phyloP scores from a whole-genome alignment of 2,888 invertebrate genomes.

The Amaurobius ferox region DNA sequence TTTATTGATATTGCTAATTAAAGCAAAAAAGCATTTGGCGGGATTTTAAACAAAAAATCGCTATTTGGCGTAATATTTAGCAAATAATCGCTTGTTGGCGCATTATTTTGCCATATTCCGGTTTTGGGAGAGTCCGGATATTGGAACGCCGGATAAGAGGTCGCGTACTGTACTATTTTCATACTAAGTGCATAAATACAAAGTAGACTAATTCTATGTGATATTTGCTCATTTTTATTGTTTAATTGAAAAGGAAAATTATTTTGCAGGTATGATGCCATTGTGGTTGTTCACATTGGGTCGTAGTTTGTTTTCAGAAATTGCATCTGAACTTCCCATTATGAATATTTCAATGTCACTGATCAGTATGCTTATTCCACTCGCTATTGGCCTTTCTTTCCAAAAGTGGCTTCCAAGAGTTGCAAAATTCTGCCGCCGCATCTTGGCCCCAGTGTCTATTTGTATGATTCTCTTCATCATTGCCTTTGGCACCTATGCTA shows the following conservation, averaged over 20 bases:
- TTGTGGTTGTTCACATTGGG: slow-evolving; percentile 93
- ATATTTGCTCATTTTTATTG: no score
- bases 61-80: no score
- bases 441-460: slow-evolving; percentile 90
- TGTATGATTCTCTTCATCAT: slow-evolving; percentile 89
- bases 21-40: no score
- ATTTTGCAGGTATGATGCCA: slow-evolving; percentile 87
- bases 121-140: no score
- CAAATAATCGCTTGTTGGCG: no score
- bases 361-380: slow-evolving; percentile 86
- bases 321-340: slow-evolving; percentile 83
- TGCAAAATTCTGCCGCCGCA: slow-evolving; percentile 82
- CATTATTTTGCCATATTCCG: no score
- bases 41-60: no score
- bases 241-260: not conserved
- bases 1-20: no score
- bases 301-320: slow-evolving; percentile 76
- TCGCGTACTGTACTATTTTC: no score
- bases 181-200: no score
- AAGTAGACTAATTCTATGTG: no score
- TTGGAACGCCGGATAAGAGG: no score
- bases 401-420: slow-evolving; percentile 76
- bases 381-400: slow-evolving; percentile 78
- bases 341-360: slow-evolving; percentile 85
- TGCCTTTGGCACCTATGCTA: slow-evolving; percentile 90